A percentile compares a stretch with the other conserved stretches of the same genome.
These are phyloP conservation scores for Aradophagus sp. DNA, from an alignment of 1,140 invertebrate genomes.

Conservation along the genomic window DNA sequence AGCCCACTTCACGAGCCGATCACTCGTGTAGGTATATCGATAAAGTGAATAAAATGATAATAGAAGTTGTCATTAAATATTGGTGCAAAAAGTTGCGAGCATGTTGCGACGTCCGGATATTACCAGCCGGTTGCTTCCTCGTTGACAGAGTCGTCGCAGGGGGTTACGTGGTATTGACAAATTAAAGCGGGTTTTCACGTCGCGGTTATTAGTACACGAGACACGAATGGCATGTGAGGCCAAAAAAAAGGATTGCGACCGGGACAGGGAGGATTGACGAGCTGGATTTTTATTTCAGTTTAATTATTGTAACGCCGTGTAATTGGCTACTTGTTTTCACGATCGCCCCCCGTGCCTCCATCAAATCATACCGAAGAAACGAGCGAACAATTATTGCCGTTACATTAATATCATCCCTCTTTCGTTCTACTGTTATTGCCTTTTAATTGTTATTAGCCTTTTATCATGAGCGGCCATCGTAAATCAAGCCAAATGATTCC, in stretches of 20 bases:
- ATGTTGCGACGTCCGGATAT: conserved; percentile 17
- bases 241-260: conserved; percentile 26
- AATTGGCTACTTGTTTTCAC: conserved; percentile 54
- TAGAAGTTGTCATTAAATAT: conserved; percentile 46
- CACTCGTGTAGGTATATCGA: conserved; percentile 25
- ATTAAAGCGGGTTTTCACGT: conserved; percentile 59
- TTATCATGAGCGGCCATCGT: conserved; percentile 40
- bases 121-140: conserved; percentile 33
- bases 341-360: conserved; percentile 24
- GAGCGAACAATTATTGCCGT: conserved; percentile 48
- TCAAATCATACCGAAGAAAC: too few relatives aligned
- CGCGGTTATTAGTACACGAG: conserved; percentile 54
- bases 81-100: conserved; percentile 36
- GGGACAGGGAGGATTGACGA: conserved; percentile 53
- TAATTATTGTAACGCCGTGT: conserved; percentile 60
- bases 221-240: conserved; percentile 48
- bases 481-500: conserved; percentile 52
- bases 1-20: conserved; percentile 15
- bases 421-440: conserved; percentile 40
- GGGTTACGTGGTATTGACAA: conserved; percentile 57
- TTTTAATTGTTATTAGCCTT: conserved; percentile 57
- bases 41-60: conserved; percentile 50
- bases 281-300: conserved; percentile 60
- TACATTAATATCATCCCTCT: conserved; percentile 55
- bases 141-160: conserved; percentile 37